These are phyloP conservation scores for Chaenogobius annularis DNA, from an alignment of 2,113 vertebrate genomes.

Conservation along the genomic window DNA sequence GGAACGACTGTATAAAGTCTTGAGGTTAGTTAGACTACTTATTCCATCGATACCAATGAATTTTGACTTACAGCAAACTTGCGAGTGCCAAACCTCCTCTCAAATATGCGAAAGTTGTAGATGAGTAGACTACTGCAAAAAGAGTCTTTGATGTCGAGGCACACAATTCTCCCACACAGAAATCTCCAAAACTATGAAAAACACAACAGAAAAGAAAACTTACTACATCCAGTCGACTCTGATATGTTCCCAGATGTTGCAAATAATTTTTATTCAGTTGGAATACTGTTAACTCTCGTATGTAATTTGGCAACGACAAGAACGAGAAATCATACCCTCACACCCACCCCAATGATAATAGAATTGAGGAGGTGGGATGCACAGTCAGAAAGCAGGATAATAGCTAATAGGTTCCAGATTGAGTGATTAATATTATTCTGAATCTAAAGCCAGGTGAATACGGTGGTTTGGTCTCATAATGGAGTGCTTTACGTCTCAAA, in stretches of 20 bases:
- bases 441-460: too few species aligned
- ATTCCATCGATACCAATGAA: not conserved
- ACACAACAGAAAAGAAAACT: not conserved
- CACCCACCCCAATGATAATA: too few species aligned
- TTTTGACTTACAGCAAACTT: constrained; percentile 77
- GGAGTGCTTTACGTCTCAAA: too few species aligned
- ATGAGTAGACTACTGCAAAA: constrained; percentile 81
- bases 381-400: too few species aligned
- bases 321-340: too few species aligned
- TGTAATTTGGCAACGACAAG: too few species aligned
- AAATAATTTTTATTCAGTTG: not conserved
- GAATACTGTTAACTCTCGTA: too few species aligned
- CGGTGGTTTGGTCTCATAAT: too few species aligned
- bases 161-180: constrained; percentile 72
- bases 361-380: too few species aligned
- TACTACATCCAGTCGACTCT: not conserved
- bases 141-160: constrained; percentile 79
- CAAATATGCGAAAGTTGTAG: constrained; percentile 82
- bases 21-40: not conserved
- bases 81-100: constrained; percentile 78
- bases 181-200: constrained; percentile 74
- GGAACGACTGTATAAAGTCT: constrained; percentile 71
- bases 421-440: too few species aligned
- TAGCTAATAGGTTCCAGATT: too few species aligned
- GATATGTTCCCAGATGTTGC: not conserved